Percentiles rank a stretch among this genome's conserved stretches.
Evolutionary conservation across 2,797 vertebrate species (phyloP).

Genomic region (Chromobotia macracanthus): DNA sequence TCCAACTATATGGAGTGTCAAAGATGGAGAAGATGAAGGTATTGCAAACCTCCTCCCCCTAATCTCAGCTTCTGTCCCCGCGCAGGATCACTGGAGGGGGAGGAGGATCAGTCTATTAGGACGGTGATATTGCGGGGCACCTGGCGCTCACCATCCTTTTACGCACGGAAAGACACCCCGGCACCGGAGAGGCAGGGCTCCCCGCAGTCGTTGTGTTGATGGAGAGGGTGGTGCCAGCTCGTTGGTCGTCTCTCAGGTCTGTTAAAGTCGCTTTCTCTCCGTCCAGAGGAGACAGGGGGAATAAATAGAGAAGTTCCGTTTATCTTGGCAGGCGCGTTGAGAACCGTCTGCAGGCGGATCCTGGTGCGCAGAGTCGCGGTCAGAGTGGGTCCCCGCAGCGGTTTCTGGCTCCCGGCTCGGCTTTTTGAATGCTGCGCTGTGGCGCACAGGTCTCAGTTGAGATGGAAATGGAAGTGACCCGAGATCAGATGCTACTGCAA

Average conservation of each 20-base stretch:
- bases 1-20: slow-evolving; percentile 60
- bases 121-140: slow-evolving; percentile 69
- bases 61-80: slow-evolving; percentile 55
- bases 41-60: slow-evolving; percentile 48
- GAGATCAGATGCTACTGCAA: slow-evolving; percentile 81
- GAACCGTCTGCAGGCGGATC: slow-evolving; percentile 74
- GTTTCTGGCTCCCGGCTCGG: slow-evolving; percentile 69
- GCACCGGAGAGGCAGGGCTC: slow-evolving; percentile 66
- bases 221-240: slow-evolving; percentile 66
- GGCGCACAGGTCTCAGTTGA: slow-evolving; percentile 68
- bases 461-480: slow-evolving; percentile 86
- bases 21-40: slow-evolving; percentile 58
- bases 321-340: slow-evolving; percentile 82
- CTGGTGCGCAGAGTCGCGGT: slow-evolving; percentile 77
- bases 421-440: slow-evolving; percentile 73
- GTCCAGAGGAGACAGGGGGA: slow-evolving; percentile 66
- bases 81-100: slow-evolving; percentile 68
- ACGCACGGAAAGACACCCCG: slow-evolving; percentile 81
- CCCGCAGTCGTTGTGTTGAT: slow-evolving; percentile 40
- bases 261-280: slow-evolving; percentile 64
- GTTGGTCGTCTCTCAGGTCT: slow-evolving; percentile 64
- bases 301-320: slow-evolving; percentile 81
- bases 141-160: slow-evolving; percentile 76
- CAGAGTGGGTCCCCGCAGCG: slow-evolving; percentile 80
- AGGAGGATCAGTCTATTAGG: slow-evolving; percentile 66